Percentiles rank a stretch among this genome's conserved stretches.
phyloP scores from a whole-genome alignment of 2,113 vertebrate species.

The rat (Rattus norvegicus) region DNA sequence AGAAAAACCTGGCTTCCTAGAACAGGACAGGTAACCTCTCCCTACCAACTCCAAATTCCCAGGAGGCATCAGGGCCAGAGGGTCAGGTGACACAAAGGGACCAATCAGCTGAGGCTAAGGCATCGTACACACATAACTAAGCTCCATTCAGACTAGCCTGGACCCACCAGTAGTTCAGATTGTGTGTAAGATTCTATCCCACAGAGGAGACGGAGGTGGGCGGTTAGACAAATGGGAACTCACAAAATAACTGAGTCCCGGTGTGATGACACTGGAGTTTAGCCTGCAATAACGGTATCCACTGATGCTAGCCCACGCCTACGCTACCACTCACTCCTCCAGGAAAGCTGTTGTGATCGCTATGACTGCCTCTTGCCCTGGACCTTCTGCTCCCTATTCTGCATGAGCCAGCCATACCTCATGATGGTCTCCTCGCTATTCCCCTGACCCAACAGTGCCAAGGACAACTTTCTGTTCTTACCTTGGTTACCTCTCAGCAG shows the following conservation, averaged over 20 bases:
- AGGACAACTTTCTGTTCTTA: not conserved
- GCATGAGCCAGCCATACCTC: not conserved
- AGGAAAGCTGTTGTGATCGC: not conserved
- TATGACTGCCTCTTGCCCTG: not conserved
- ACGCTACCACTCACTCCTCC: not conserved
- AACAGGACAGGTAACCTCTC: too few species aligned
- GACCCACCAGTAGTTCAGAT: not conserved
- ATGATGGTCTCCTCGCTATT: fast-evolving
- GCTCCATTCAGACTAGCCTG: not conserved
- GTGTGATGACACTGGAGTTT: not conserved
- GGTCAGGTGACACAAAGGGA: not conserved
- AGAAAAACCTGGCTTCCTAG: not conserved
- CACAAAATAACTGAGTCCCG: not conserved
- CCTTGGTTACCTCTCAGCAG: not conserved
- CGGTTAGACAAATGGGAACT: not conserved
- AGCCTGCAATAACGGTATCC: fast-evolving
- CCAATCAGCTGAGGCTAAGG: not conserved
- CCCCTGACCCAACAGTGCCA: not conserved
- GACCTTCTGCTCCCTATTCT: not conserved
- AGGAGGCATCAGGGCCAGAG: not conserved
- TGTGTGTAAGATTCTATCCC: not conserved
- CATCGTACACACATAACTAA: not conserved
- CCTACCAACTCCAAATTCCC: not conserved
- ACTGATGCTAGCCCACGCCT: fast-evolving
- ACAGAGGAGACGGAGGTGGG: not conserved